phyloP scores from a whole-genome alignment of 2,888 invertebrate species.

The Hirudinaria manillensis region DNA sequence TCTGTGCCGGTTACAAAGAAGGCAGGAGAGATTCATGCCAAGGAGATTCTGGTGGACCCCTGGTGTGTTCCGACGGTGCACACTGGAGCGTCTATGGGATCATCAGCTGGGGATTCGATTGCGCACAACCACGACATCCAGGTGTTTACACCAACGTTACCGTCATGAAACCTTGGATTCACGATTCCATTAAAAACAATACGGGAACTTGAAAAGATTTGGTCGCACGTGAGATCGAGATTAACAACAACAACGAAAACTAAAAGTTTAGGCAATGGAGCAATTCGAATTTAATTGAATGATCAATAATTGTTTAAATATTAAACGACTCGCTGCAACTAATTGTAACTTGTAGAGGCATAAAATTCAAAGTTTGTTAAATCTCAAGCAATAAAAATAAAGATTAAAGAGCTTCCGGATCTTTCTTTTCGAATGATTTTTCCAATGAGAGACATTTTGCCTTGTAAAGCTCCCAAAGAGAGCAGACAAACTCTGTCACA shows the following conservation, averaged over 20 bases:
- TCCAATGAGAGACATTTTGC: conserved; percentile 4
- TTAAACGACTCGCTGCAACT: too few species aligned
- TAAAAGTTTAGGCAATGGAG: too few species aligned
- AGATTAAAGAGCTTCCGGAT: neutral
- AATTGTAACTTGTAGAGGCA: too few species aligned
- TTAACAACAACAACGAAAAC: too few species aligned
- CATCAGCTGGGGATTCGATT: conserved; percentile 48
- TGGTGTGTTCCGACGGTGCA: conserved; percentile 42
- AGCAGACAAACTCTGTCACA: conserved; percentile 52
- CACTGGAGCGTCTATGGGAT: conserved; percentile 46
- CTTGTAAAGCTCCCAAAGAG: conserved; percentile 51
- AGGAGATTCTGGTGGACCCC: conserved; percentile 50
- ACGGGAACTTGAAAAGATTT: neutral
- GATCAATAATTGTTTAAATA: too few species aligned
- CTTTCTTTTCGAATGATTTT: conserved; percentile 2
- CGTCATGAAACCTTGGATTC: conserved; percentile 44
- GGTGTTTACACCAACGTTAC: conserved; percentile 49
- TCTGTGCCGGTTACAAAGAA: conserved; percentile 35
- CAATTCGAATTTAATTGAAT: too few species aligned
- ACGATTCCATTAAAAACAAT: conserved; percentile 21
- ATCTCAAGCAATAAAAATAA: neutral
- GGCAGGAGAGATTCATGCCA: conserved; percentile 38
- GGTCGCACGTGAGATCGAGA: neutral
- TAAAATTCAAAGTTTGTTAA: too few species aligned
- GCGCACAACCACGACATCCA: conserved; percentile 45